Percentiles rank a stretch among this genome's conserved stretches.
Conservation (phyloP, 1,140 invertebrate species). For the Zaprionus africanus region DNA sequence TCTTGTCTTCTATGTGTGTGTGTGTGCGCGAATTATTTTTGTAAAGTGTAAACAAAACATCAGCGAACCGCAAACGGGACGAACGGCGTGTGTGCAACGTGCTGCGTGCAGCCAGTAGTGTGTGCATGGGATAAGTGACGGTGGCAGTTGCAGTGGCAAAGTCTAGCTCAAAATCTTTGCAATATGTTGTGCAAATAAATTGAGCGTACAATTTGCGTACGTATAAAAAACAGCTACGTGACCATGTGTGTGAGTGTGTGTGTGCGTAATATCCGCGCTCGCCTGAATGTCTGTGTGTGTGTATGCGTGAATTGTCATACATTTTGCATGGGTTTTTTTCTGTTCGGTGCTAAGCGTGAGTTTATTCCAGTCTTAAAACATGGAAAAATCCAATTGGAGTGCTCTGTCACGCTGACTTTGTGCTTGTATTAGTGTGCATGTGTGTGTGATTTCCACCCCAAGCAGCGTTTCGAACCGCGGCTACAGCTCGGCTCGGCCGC, state of each 20-base stretch:
- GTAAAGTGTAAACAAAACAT: conserved; percentile 32
- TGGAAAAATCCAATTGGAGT: conserved; percentile 44
- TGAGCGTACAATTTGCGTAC: conserved; percentile 1
- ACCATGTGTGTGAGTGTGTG: neutral
- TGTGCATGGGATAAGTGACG: conserved; percentile 19
- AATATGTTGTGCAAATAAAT: conserved; percentile 31
- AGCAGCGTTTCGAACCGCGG: conserved; percentile 55
- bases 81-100: conserved; percentile 1
- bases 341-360: conserved; percentile 19
- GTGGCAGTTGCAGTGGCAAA: conserved; percentile 2
- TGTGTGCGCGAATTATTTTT: neutral
- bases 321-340: neutral
- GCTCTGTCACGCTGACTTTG: conserved; percentile 2
- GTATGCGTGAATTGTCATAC: conserved; percentile 6
- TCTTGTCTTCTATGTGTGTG: neutral
- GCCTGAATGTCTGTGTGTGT: neutral
- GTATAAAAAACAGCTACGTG: neutral
- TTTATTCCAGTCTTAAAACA: conserved; percentile 12
- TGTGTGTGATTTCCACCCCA: conserved; percentile 65
- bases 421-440: conserved; percentile 6
- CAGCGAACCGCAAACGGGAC: neutral
- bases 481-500: conserved; percentile 53
- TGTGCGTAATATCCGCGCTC: conserved; percentile 1
- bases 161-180: conserved; percentile 52
- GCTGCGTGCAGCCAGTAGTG: conserved; percentile 16